These are phyloP conservation scores for Gorilla gorilla DNA, from an alignment of 2,113 vertebrate genomes.

Conservation along the genomic window DNA sequence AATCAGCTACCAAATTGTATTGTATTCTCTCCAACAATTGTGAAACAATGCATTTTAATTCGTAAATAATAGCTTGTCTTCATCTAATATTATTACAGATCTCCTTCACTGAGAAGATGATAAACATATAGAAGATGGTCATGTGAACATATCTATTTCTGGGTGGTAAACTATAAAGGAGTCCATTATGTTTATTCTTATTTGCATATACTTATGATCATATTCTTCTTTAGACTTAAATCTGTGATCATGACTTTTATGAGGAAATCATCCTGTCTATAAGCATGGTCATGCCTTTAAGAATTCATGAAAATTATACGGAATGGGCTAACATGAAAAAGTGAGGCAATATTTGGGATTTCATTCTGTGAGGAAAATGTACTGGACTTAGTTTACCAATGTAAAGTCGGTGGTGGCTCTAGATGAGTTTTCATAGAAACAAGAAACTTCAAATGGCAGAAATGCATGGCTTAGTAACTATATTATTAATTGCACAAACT, in stretches of 20 bases:
- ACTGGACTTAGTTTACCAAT: neutral
- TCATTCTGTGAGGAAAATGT: neutral
- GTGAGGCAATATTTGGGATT: neutral
- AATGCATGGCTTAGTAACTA: neutral
- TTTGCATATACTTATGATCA: neutral
- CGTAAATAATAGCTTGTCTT: neutral
- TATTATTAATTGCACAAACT: neutral
- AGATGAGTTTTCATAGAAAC: constrained; percentile 33
- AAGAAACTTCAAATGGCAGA: constrained; percentile 23
- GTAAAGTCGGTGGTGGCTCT: constrained; percentile 23
- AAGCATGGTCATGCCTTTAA: neutral
- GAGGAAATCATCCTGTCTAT: neutral
- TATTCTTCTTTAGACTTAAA: neutral
- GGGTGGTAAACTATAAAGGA: neutral
- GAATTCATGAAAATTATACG: neutral
- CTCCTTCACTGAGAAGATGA: neutral
- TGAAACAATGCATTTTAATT: neutral
- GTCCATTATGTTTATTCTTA: neutral
- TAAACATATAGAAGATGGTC: neutral
- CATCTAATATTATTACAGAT: neutral
- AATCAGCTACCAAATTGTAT: neutral
- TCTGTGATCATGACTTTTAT: neutral
- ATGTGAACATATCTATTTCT: neutral
- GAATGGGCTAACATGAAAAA: neutral
- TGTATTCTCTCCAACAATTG: neutral